Percentiles rank a stretch among this genome's conserved stretches.
These are phyloP conservation scores for Clostera curtula DNA, from an alignment of 2,888 invertebrate species.

Conservation along the genomic window DNA sequence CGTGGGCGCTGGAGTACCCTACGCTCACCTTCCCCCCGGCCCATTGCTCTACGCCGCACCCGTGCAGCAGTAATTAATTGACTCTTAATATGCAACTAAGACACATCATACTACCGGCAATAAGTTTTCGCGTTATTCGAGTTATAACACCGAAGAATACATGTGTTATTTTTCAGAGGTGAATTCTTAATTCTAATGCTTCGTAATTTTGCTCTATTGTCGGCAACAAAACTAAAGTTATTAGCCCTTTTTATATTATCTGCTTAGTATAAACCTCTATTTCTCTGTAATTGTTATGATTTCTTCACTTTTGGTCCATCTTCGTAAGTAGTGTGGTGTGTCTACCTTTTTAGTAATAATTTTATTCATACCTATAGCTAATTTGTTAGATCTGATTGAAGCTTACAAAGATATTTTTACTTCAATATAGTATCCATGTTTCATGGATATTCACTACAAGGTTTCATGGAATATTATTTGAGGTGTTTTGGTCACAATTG, in stretches of 20 bases:
- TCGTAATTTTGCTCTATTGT: no score
- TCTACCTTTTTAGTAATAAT: conserved; percentile 27
- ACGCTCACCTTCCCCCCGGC: conserved; percentile 76
- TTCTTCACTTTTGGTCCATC: no score
- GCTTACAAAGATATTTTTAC: conserved; percentile 42
- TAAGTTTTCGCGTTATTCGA: no score
- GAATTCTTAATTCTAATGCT: no score
- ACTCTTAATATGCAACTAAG: conserved; percentile 1
- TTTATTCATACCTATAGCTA: conserved; percentile 40
- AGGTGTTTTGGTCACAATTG: conserved; percentile 13
- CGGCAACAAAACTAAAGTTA: no score
- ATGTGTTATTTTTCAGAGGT: no score
- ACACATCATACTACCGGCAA: conserved; percentile 15
- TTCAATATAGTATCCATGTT: conserved; percentile 21
- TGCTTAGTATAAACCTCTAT: no score
- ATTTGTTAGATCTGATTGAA: conserved; percentile 63
- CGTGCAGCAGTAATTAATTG: conserved; percentile 80
- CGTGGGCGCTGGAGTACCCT: conserved; percentile 74
- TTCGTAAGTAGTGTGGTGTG: conserved; percentile 33
- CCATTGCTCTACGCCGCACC: conserved; percentile 77
- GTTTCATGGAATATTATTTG: conserved; percentile 16
- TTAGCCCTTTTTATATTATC: no score
- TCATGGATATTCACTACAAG: not conserved
- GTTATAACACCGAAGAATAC: no score
- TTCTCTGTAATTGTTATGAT: no score